Base-by-base conservation (phyloP, 2,113 vertebrate species). In the Macaca nemestrina region DNA sequence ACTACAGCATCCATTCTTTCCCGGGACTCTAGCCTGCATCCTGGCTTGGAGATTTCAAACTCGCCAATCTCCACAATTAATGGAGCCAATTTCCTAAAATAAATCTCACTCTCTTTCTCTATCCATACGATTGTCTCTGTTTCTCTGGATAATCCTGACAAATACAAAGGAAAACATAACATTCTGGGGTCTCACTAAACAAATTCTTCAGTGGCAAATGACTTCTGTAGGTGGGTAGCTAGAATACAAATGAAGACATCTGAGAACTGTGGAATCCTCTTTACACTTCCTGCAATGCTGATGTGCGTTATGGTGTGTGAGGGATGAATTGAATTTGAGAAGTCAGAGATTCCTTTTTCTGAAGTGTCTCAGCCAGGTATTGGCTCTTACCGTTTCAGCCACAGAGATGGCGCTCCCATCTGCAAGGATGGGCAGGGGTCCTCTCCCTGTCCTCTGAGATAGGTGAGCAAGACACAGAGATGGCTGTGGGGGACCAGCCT, bases 111-210 rank as follows among this genome's bases (percentile, higher is more conserved):
- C 14, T 23, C 6, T 59, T 23, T 45, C 43, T 84, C 0, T 70
- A 1, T 13, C 1, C 3, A 32, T 14, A 8, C 6, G 14, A 0
- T 16, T 3, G 25, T 13, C 35, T 59, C 25, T 35, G 7, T 35
- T 84, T 10, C 6, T 72, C 40, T 8, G 14, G 35, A 80, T 25
- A 61, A 8, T n/a, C 9, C 13, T 48, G 45, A 70, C 13, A 0
- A 25, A 25, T 5, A 20, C 27, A 40, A 25, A 52, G n/a, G 61
- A 13, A 2, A 52, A 67, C 32, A 8, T 3, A 59, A 22, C 10
- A 32, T 45, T 55, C 38, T 10, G 3, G 30, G 27, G 20, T 22
- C 23, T 90, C 16, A 13, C 10, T 18, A 59, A 70, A 50, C 20
- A n/a, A 3, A 40, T 38, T 85, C 86, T 70, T 79, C 50, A 1